A percentile compares a stretch with the other conserved stretches of the same genome.
phyloP scores from a whole-genome alignment of 2,888 invertebrate genomes.

The Luperina nickerlii region DNA sequence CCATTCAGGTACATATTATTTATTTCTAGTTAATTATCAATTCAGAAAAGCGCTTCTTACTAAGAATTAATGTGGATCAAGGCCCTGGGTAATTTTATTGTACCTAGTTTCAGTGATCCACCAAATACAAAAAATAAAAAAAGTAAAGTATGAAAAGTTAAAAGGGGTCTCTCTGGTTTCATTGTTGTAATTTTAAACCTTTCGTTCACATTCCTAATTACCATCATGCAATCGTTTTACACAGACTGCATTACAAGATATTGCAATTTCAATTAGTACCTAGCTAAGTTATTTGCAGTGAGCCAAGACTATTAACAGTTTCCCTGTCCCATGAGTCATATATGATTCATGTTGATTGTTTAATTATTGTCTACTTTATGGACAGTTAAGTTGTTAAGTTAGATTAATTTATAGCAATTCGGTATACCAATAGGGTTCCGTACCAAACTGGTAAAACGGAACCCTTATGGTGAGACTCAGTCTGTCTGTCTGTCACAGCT shows the following conservation, averaged over 20 bases:
- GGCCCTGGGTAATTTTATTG: conserved; percentile 9
- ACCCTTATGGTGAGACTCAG: too few species aligned
- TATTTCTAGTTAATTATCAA: conserved; percentile 12
- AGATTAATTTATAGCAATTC: background rate
- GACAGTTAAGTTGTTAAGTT: too few species aligned
- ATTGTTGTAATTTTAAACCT: background rate
- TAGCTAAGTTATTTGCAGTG: conserved; percentile 6
- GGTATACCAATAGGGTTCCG: too few species aligned
- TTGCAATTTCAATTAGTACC: conserved; percentile 10
- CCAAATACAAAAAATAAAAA: background rate
- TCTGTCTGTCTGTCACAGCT: too few species aligned
- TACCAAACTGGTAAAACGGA: too few species aligned
- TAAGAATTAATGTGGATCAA: conserved; percentile 28
- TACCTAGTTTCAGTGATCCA: background rate
- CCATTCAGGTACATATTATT: conserved; percentile 36
- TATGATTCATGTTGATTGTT: too few species aligned
- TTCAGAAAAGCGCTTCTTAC: conserved; percentile 26
- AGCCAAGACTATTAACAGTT: background rate
- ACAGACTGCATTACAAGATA: conserved; percentile 13
- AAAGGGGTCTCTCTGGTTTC: background rate
- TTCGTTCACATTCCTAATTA: background rate
- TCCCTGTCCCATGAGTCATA: too few species aligned
- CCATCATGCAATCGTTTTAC: conserved; percentile 9
- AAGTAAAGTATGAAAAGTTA: background rate
- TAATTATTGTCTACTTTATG: too few species aligned